Evolutionary conservation across 2,113 vertebrate genomes (phyloP), one percentile per base, ranked within the genome.

Genomic region (Myiagra hebetior): DNA sequence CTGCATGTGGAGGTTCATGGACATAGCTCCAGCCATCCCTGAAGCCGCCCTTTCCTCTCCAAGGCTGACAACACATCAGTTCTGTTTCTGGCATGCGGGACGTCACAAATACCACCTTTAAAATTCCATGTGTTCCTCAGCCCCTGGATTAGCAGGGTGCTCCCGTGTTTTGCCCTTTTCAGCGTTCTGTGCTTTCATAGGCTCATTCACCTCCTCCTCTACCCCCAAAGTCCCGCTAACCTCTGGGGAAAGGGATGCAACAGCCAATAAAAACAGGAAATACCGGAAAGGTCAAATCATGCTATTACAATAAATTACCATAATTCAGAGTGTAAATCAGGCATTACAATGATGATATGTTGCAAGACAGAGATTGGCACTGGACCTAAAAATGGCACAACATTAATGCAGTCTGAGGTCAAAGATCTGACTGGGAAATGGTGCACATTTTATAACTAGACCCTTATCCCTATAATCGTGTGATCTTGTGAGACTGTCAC

Each of bases 231-330:
- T 91, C 76, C 86, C 3, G 0, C 83, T 81, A 91, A 95, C 82
- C 94, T 96, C 96, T 94, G 79, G 95, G 95, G 97, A 97, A 92
- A 95, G 87, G 85, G 91, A 95, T 37, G 21, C 95, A 97, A 90
- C 89, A 97, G 92, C 97, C 97, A 97, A 97, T 97, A 97, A 97
- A 97, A 98, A n/a, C 27, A 97, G 93, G 94, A 97, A 98, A 98
- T 95, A 97, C 96, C 95, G 95, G 91, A 98, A 98, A 98, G 98
- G 97, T 98, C 94, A 94, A 89, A 95, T 92, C 85, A 78, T 70
- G 81, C 92, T 57, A 98, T 98, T 98, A 97, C 93, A 98, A 98
- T 98, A 98, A 98, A 98, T 98, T 98, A 97, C 96, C 98, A 98
- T 98, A 97, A 97, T 93, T 97, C 95, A 95, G 95, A 93, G 92